Conservation (phyloP, 2,113 vertebrate species). For the Philantomba maxwellii region DNA sequence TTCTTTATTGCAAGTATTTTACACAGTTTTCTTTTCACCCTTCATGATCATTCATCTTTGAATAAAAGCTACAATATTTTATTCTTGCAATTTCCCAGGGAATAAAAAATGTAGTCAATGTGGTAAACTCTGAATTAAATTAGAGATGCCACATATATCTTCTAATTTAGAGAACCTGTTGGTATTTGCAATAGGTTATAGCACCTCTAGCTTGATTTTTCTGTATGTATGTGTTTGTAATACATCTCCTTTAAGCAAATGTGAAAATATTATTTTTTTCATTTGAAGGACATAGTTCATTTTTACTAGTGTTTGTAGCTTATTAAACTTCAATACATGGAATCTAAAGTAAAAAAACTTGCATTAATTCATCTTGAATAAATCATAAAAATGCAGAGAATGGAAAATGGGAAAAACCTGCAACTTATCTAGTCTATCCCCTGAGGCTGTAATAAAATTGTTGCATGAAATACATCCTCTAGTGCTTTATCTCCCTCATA, state of each 20-base stretch:
- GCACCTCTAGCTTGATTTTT: neutral
- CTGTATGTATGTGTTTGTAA: neutral
- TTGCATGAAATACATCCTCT: neutral
- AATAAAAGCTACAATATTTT: slow-evolving; percentile 54
- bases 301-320: neutral
- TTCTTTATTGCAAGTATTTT: slow-evolving; percentile 51
- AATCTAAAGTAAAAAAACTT: slow-evolving; percentile 41
- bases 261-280: neutral
- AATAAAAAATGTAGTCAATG: slow-evolving; percentile 16
- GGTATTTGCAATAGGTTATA: neutral
- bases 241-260: slow-evolving; percentile 34
- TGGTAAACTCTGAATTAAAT: slow-evolving; percentile 52
- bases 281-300: slow-evolving; percentile 40
- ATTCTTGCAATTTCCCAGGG: slow-evolving; percentile 13
- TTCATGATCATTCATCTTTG: slow-evolving; percentile 36
- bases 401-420: neutral
- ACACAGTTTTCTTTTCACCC: neutral
- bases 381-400: slow-evolving; percentile 48
- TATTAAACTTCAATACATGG: slow-evolving; percentile 30
- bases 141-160: slow-evolving; percentile 23
- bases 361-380: slow-evolving; percentile 51
- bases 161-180: slow-evolving; percentile 37
- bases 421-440: neutral
- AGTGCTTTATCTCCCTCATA: slow-evolving; percentile 11
- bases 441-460: slow-evolving; percentile 10